Percentiles rank a stretch among this genome's conserved stretches.
phyloP scores from a whole-genome alignment of 2,113 vertebrate genomes.

The Lipophrys pholis region DNA sequence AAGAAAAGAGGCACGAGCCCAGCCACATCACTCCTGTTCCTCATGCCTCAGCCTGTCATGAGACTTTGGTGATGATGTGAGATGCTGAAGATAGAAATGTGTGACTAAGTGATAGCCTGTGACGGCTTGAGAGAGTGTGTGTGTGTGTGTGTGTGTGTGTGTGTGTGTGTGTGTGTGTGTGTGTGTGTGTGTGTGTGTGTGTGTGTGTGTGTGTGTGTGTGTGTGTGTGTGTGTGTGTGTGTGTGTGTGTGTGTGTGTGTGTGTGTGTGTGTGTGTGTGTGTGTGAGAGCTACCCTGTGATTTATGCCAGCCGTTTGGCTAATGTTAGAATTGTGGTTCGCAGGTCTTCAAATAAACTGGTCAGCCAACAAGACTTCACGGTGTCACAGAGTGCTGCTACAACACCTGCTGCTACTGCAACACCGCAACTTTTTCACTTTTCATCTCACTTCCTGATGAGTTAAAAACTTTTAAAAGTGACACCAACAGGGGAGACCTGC shows the following conservation, averaged over 20 bases:
- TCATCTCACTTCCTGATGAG: conserved; percentile 27
- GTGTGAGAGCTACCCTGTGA: conserved; percentile 47
- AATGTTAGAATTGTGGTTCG: conserved; percentile 71
- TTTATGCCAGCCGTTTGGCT: conserved; percentile 62
- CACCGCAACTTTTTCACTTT: conserved; percentile 37
- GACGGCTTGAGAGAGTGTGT: neutral
- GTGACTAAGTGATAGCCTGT: conserved; percentile 53
- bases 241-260: conserved; percentile 22
- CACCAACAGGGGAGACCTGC: conserved; percentile 1
- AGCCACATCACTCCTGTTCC: conserved; percentile 13
- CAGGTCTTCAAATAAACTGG: conserved; percentile 68
- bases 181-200: neutral
- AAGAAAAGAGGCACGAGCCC: neutral
- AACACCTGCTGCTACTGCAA: conserved; percentile 42
- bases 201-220: conserved; percentile 17
- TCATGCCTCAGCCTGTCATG: conserved; percentile 51
- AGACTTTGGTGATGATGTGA: conserved; percentile 42
- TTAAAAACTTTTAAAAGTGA: conserved; percentile 42
- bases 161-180: too few relatives aligned
- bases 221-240: neutral
- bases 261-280: conserved; percentile 2
- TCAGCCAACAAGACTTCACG: conserved; percentile 52
- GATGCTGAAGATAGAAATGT: conserved; percentile 71
- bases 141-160: too few relatives aligned
- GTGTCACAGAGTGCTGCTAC: conserved; percentile 42